Conservation (phyloP, 2,888 invertebrate genomes). For the Standfussiana lucernea region DNA sequence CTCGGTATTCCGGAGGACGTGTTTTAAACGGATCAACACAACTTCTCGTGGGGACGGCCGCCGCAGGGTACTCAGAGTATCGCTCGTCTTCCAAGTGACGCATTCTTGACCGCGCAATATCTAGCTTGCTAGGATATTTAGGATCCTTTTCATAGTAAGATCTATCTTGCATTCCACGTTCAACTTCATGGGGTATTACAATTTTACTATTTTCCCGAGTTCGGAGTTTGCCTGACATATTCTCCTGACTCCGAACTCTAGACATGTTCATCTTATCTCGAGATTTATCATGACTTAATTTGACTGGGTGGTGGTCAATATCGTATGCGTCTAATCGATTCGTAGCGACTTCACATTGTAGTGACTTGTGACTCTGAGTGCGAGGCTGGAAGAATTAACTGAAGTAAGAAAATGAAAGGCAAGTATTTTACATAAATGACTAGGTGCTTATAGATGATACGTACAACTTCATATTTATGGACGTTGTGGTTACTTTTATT, state of each 20-base stretch:
- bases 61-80: conserved; percentile 74
- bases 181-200: conserved; percentile 52
- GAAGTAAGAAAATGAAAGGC: not conserved
- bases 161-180: conserved; percentile 69
- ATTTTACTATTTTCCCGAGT: conserved; percentile 71
- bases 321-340: conserved; percentile 70
- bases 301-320: conserved; percentile 75
- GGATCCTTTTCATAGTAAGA: conserved; percentile 74
- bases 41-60: conserved; percentile 73
- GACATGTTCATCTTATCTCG: conserved; percentile 72
- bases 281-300: conserved; percentile 73
- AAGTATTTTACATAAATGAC: not conserved
- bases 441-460: conserved; percentile 39
- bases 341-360: conserved; percentile 82
- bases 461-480: conserved; percentile 73
- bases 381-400: conserved; percentile 74
- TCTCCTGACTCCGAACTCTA: conserved; percentile 80
- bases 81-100: conserved; percentile 70
- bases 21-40: conserved; percentile 73
- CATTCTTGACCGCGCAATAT: conserved; percentile 72
- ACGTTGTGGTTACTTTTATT: conserved; percentile 71
- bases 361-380: conserved; percentile 85
- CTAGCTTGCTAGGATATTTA: conserved; percentile 78
- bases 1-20: conserved; percentile 66
- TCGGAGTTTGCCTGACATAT: conserved; percentile 70